phyloP scores from a whole-genome alignment of 2,888 invertebrate genomes.

The Seira sanloemensis region DNA sequence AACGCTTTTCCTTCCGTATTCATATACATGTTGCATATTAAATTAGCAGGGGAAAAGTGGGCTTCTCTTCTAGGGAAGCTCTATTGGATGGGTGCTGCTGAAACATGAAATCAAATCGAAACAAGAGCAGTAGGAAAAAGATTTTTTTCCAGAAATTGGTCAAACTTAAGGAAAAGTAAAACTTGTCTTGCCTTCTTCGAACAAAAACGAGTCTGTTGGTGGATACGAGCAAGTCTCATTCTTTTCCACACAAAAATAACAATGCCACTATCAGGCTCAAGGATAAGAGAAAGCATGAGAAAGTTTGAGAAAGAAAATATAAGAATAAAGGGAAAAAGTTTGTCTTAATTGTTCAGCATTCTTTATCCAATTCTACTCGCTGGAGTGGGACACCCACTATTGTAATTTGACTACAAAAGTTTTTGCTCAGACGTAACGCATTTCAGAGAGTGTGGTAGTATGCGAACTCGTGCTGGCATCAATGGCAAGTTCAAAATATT shows the following conservation, averaged over 20 bases:
- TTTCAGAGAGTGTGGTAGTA: not conserved
- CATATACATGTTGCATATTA: conserved; percentile 46
- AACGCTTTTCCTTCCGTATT: conserved; percentile 14
- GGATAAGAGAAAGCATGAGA: not conserved
- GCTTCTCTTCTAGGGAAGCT: not conserved
- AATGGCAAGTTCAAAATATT: conserved; percentile 16
- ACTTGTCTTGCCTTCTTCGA: not conserved
- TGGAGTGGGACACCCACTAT: not conserved
- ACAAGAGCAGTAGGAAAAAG: not conserved
- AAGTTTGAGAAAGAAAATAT: not conserved
- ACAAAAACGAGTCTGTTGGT: not conserved
- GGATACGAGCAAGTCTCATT: not conserved
- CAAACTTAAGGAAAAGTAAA: not conserved
- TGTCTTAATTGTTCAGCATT: conserved; percentile 12
- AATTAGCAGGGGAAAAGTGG: conserved; percentile 10
- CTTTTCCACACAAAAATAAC: not conserved
- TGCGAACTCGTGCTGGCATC: not conserved
- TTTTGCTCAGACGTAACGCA: not conserved
- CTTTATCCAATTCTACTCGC: not conserved
- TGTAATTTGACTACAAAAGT: not conserved
- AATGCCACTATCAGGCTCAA: not conserved
- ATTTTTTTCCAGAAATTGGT: not conserved
- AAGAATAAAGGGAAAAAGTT: not conserved
- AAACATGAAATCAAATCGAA: not conserved
- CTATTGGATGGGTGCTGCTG: not conserved